Conservation (phyloP, 2,888 invertebrate species). For the Oligia latruncula region DNA sequence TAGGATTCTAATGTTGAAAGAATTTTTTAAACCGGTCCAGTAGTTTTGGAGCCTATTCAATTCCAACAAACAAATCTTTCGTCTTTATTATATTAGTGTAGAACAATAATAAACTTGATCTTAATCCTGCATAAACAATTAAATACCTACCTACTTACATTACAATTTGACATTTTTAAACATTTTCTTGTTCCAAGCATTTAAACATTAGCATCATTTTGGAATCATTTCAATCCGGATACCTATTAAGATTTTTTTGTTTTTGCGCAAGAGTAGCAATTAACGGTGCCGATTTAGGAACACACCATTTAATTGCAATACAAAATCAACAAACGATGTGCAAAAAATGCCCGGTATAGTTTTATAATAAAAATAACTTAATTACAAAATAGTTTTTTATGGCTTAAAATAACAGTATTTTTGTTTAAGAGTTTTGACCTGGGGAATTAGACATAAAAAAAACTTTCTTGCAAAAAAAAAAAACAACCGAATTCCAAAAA, state of each 20-base stretch:
- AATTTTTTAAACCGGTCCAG: too few species aligned
- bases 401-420: background rate
- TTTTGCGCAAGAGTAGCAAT: background rate
- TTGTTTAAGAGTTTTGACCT: slow-evolving; percentile 6
- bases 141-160: too few species aligned
- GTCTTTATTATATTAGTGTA: too few species aligned
- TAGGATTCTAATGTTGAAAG: too few species aligned
- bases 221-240: background rate
- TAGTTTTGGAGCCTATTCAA: too few species aligned
- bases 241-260: background rate
- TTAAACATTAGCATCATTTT: background rate
- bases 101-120: background rate
- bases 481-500: too few species aligned
- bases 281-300: slow-evolving; percentile 5
- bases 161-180: background rate
- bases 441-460: background rate
- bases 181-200: background rate
- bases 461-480: too few species aligned
- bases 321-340: slow-evolving; percentile 19
- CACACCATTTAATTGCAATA: slow-evolving; percentile 6
- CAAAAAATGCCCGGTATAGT: slow-evolving; percentile 23
- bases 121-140: background rate
- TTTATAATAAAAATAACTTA: background rate
- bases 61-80: too few species aligned
- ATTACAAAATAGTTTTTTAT: background rate